These are phyloP conservation scores for Fundulus diaphanus DNA, from an alignment of 2,797 vertebrate species.

Conservation along the genomic window DNA sequence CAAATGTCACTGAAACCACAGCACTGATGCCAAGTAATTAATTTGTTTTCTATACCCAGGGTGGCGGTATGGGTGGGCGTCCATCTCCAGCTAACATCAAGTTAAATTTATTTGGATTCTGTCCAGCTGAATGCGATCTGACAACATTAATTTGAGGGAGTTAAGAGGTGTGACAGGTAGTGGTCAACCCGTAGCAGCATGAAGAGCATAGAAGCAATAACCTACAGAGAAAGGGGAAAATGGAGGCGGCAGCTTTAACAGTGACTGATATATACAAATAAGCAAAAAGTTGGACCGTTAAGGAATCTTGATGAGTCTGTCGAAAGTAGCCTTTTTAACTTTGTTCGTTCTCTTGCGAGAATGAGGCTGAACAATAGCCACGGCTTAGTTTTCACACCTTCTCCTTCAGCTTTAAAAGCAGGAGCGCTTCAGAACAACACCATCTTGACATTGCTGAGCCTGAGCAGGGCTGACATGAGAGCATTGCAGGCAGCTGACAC, in stretches of 20 bases:
- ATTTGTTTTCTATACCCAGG: too few relatives aligned
- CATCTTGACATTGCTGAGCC: constrained; percentile 12
- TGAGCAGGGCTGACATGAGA: constrained; percentile 38
- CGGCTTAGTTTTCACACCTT: constrained; percentile 28
- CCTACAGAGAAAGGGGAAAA: neutral
- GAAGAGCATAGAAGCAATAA: neutral
- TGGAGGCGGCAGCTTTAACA: neutral
- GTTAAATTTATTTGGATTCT: neutral
- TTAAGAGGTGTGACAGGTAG: neutral
- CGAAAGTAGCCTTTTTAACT: neutral
- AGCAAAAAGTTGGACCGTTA: neutral
- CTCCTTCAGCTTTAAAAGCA: constrained; percentile 21
- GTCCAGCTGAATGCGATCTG: neutral
- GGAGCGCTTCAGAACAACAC: constrained; percentile 44
- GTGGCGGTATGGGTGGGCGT: too few relatives aligned
- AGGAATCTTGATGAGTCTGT: neutral
- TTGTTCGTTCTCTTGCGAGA: constrained; percentile 12
- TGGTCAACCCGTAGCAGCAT: neutral
- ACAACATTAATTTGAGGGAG: neutral
- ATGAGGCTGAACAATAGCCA: constrained; percentile 17
- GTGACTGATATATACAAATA: neutral
- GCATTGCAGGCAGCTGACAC: constrained; percentile 49
- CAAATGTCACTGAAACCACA: too few relatives aligned
- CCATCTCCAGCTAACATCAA: neutral
- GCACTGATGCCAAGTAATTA: too few relatives aligned